Evolutionary conservation across 2,113 vertebrate genomes (phyloP).

Genomic region (Epinephelus moara): DNA sequence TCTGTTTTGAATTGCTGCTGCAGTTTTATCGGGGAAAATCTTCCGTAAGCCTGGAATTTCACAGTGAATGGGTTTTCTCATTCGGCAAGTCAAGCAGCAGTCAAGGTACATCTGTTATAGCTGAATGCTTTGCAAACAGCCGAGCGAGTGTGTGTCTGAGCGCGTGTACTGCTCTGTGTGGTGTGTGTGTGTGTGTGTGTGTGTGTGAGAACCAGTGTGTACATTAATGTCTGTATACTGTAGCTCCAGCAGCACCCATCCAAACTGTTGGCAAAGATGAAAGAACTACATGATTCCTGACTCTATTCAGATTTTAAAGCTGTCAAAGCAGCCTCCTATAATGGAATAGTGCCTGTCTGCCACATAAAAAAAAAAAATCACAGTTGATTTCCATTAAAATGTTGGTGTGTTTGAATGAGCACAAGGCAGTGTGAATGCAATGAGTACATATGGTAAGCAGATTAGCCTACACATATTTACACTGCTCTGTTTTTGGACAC

Average conservation of each 20-base stretch:
- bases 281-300: neutral
- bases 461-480: neutral
- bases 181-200: neutral
- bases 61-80: constrained; percentile 64
- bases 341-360: neutral
- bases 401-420: neutral
- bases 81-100: constrained; percentile 42
- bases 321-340: neutral
- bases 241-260: neutral
- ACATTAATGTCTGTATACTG: constrained; percentile 30
- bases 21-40: constrained; percentile 60
- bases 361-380: neutral
- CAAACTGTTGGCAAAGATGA: constrained; percentile 5
- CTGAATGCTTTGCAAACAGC: constrained; percentile 60
- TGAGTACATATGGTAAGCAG: neutral
- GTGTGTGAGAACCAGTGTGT: neutral
- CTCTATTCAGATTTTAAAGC: neutral
- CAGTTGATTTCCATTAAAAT: neutral
- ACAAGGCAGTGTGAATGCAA: neutral
- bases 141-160: constrained; percentile 1
- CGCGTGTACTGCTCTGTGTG: neutral
- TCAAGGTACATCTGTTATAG: constrained; percentile 67
- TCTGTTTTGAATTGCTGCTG: constrained; percentile 44
- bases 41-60: constrained; percentile 58
- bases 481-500: neutral